Conservation (phyloP, 2,888 invertebrate species). For the Drosophila suboccidentalis region DNA sequence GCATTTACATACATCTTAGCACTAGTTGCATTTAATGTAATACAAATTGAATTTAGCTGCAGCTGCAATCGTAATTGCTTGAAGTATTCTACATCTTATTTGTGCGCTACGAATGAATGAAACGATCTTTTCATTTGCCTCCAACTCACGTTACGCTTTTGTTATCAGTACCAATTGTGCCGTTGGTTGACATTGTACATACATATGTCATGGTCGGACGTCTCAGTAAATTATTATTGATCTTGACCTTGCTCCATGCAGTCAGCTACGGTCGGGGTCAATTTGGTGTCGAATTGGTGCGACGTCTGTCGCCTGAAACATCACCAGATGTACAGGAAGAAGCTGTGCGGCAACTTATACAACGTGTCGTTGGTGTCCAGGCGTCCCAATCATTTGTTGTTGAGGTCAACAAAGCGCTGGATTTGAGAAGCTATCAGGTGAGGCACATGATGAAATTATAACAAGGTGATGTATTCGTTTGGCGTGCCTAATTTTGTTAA, state of each 20-base stretch:
- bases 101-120: constrained; percentile 3
- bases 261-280: constrained; percentile 16
- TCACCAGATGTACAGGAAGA: constrained; percentile 58
- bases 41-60: neutral
- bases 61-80: constrained; percentile 13
- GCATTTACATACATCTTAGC: constrained; percentile 1
- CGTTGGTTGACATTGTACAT: constrained; percentile 19
- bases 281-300: constrained; percentile 37
- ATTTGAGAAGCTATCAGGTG: constrained; percentile 63
- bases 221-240: constrained; percentile 24
- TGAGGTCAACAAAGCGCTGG: constrained; percentile 53
- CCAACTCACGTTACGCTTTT: constrained; percentile 15
- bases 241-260: constrained; percentile 43
- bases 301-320: constrained; percentile 49
- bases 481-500: too few species aligned
- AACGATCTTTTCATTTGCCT: constrained; percentile 12
- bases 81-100: neutral
- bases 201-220: constrained; percentile 28
- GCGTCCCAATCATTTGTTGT: constrained; percentile 61
- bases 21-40: constrained; percentile 1
- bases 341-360: constrained; percentile 65
- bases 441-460: too few species aligned
- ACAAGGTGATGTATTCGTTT: too few species aligned
- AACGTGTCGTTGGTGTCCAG: constrained; percentile 60
- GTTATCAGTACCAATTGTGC: constrained; percentile 44